phyloP scores from a whole-genome alignment of 2,888 invertebrate genomes.

The Yponomeuta cagnagella region DNA sequence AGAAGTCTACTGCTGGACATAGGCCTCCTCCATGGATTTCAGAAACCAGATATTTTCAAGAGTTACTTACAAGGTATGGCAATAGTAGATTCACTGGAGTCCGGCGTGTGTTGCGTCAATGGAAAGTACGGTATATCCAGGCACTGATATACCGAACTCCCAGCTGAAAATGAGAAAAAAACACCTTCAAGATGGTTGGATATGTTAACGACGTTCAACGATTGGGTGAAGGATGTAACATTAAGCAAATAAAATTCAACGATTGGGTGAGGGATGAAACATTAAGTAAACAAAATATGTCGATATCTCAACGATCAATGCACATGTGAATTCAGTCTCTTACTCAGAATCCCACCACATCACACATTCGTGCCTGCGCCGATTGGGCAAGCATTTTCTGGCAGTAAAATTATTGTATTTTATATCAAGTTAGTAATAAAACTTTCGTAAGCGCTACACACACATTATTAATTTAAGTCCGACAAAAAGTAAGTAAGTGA shows the following conservation, averaged over 20 bases:
- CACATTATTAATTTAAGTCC: too few species aligned
- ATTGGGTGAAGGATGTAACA: background rate
- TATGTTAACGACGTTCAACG: background rate
- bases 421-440: too few species aligned
- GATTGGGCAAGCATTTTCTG: too few species aligned
- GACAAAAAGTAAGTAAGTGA: too few species aligned
- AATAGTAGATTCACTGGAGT: constrained; percentile 92
- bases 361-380: too few species aligned
- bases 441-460: too few species aligned
- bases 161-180: constrained; percentile 68
- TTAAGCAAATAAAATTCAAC: background rate
- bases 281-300: background rate
- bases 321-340: too few species aligned
- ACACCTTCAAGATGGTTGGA: background rate
- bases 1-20: too few species aligned
- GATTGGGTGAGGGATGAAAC: background rate
- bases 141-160: constrained; percentile 82
- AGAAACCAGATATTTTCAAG: background rate
- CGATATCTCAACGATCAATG: too few species aligned
- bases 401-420: too few species aligned
- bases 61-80: constrained; percentile 92
- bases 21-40: too few species aligned
- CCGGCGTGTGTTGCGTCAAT: constrained; percentile 89
- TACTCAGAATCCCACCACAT: too few species aligned
- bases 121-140: constrained; percentile 92